Base-by-base conservation (phyloP, 2,797 vertebrate genomes). In the Gambusia yucatana region DNA sequence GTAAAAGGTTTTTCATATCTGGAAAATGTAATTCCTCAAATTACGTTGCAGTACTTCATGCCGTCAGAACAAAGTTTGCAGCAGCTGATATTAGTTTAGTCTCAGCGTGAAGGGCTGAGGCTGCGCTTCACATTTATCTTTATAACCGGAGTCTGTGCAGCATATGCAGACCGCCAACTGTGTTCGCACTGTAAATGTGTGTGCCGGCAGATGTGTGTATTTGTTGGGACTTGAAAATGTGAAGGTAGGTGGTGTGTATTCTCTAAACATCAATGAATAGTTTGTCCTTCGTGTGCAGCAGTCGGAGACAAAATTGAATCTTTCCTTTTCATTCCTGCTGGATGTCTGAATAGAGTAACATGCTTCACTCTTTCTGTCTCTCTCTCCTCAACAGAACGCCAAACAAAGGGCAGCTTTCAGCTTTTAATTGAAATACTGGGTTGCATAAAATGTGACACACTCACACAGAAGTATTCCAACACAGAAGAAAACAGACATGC, bases 301-400 rank as follows among this genome's bases (percentile, higher is more conserved):
- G 84, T 79, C 78, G 25, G 81, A 79, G 80, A 88, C 82, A 71
- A 57, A 89, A 89, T 72, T 82, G 82, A 93, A 92, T 90, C 84
- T 76, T 81, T 88, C 67, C 73, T 72, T 87, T 93, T 91, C 43
- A 47, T 84, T 86, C 28, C 71, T 59, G 0, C 73, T 83, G 87
- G 87, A 89, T 82, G 86, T 91, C 92, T 93, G 88, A 93, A 93
- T 85, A 90, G 90, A 91, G 78, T 78, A 85, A 89, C 83, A 86
- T 76, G 73, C 80, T 86, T 89, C 61, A 0, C 50, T 79, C 84
- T 86, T 87, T 87, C 82, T 86, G 81, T 92, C 81, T 80, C 57
- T 33, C 75, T 82, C 87, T 80, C 73, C 73, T 88, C 83, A 72
- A 84, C 86, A 90, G 80, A 57, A 7, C 0, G 33, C 80, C 84